A percentile compares a stretch with the other conserved stretches of the same genome.
Evolutionary conservation across 1,140 invertebrate genomes (phyloP).

Genomic region (Danaus melanippus): DNA sequence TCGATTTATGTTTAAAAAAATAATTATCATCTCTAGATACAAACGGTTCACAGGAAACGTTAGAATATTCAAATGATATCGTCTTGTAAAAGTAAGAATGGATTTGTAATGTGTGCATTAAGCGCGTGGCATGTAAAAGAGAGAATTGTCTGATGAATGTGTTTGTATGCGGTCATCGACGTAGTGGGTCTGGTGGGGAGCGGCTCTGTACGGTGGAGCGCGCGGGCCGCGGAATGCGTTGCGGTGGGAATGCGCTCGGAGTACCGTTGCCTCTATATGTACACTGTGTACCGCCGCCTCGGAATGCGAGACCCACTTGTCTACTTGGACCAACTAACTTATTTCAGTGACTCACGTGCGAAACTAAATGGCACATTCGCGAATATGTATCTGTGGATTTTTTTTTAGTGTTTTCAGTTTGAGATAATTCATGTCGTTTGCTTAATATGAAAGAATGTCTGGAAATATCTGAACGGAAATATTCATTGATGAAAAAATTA

Average conservation of each 20-base stretch:
- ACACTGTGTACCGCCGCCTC: constrained; percentile 37
- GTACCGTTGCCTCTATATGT: constrained; percentile 59
- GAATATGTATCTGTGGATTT: too few relatives aligned
- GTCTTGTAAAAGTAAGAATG: too few relatives aligned
- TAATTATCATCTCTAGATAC: too few relatives aligned
- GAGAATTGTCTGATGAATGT: constrained; percentile 24
- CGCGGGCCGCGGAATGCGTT: constrained; percentile 48
- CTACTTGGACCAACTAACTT: constrained; percentile 42
- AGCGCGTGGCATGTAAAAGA: constrained; percentile 10
- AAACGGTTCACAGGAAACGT: too few relatives aligned
- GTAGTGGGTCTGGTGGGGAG: constrained; percentile 38
- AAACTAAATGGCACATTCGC: constrained; percentile 22
- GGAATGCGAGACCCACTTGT: constrained; percentile 68
- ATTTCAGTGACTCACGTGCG: constrained; percentile 56
- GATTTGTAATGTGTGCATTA: too few relatives aligned
- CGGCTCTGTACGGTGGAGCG: constrained; percentile 38
- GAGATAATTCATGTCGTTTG: too few relatives aligned
- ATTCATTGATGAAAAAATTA: too few relatives aligned
- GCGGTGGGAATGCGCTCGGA: constrained; percentile 64
- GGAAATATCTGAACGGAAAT: too few relatives aligned
- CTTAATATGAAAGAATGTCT: too few relatives aligned
- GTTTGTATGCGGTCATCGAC: constrained; percentile 29
- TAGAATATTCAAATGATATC: too few relatives aligned
- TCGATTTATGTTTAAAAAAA: too few relatives aligned
- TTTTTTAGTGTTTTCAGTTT: too few relatives aligned